Evolutionary conservation across 2,797 vertebrate genomes (phyloP).

Genomic region (Amazonetta brasiliensis): DNA sequence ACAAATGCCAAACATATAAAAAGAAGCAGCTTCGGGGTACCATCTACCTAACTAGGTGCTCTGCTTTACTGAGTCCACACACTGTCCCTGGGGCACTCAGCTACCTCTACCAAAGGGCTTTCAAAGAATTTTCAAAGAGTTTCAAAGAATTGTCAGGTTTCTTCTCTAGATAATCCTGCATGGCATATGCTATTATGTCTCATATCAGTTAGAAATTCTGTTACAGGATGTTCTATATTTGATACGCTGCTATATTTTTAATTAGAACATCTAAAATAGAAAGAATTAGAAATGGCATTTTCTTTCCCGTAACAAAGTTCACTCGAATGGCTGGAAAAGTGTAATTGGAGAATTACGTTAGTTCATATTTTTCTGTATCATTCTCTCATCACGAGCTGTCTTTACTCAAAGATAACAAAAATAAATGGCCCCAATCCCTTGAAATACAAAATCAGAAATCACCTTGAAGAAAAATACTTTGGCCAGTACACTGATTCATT

Average conservation of each 20-base stretch:
- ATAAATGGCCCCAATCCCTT: neutral
- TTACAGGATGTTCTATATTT: neutral
- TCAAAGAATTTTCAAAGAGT: too few relatives aligned
- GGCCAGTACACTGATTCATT: neutral
- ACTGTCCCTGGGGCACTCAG: neutral
- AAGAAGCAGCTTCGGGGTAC: neutral
- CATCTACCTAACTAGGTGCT: neutral
- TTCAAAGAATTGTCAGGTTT: neutral
- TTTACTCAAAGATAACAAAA: neutral
- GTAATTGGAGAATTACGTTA: neutral
- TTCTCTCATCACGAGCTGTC: neutral
- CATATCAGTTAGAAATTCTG: neutral
- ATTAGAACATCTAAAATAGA: neutral
- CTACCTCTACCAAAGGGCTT: neutral
- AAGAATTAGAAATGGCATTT: neutral
- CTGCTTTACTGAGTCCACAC: slow-evolving; percentile 8
- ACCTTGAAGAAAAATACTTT: neutral
- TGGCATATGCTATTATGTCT: neutral
- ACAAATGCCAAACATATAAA: neutral
- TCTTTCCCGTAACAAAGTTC: neutral
- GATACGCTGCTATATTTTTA: neutral
- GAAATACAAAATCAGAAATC: neutral
- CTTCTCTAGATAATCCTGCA: neutral
- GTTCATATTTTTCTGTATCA: neutral
- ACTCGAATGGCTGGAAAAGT: neutral